Evolutionary conservation across 2,797 vertebrate genomes (phyloP), one percentile per base, ranked within the genome.

Genomic region (Agapornis canus): DNA sequence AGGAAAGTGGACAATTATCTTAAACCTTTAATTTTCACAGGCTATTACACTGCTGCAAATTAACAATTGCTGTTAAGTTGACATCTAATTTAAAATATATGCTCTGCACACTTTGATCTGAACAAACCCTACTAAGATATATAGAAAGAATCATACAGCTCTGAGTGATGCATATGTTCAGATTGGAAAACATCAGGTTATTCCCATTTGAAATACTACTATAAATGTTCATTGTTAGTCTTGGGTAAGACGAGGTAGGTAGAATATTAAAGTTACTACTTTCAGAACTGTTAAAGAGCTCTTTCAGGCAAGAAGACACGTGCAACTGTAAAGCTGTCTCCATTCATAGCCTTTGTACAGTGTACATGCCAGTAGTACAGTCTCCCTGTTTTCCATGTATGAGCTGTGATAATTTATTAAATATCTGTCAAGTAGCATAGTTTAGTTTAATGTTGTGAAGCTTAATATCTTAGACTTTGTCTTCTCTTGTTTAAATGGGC

Each of bases 331-430:
- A 97, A 98, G 83, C 97, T 97, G 94, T 94, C 96, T 96, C 97
- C 91, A 63, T 95, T 97, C 71, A 84, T 71, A 95, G 86, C 96
- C 97, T 98, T 98, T 98, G 97, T 98, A 98, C 32, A 35, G 54
- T 57, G 32, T 35, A 57, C 22, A 57, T 57, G 32, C 54, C 83
- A 65, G 95, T 87, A 57, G 82, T 37, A 88, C 51, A 87, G 63
- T 64, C 85, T 91, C 90, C 32, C 21, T 86, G 87, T 94, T 97
- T 90, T 92, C 97, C 85, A 27, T 82, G 60, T 76, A 10, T 86
- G 95, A 81, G 89, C 96, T 37, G 76, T 48, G 81, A 75, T 78
- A 31, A 85, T 86, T 95, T 56, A 95, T 93, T 92, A 94, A 97
- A 90, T 76, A 92, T 47, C 95, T 96, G 89, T 93, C 92, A 86